These are phyloP conservation scores for Catocala fraxini DNA, from an alignment of 2,888 invertebrate genomes.

Conservation along the genomic window DNA sequence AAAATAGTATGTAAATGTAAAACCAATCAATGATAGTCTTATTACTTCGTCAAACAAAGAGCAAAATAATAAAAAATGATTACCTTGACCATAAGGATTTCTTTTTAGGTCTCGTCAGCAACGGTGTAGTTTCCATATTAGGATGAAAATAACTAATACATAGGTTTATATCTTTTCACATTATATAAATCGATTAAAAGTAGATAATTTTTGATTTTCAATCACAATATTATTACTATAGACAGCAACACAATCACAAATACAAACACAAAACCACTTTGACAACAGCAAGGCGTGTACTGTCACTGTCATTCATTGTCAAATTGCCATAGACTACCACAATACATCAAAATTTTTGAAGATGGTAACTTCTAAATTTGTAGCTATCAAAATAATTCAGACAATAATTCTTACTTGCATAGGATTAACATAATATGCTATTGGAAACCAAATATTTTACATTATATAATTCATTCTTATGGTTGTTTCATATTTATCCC, in stretches of 20 bases:
- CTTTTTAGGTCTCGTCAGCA: conserved; percentile 74
- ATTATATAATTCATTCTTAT: too few species aligned
- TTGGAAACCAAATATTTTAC: too few species aligned
- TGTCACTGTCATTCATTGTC: conserved; percentile 28
- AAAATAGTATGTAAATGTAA: conserved; percentile 44
- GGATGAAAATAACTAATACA: conserved; percentile 23
- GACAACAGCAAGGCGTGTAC: conserved; percentile 36
- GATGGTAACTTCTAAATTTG: not conserved
- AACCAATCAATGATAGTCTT: conserved; percentile 31
- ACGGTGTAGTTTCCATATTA: conserved; percentile 81
- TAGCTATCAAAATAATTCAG: too few species aligned
- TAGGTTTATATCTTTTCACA: conserved; percentile 32
- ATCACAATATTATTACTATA: conserved; percentile 23
- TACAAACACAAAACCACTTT: conserved; percentile 41
- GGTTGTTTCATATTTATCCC: too few species aligned
- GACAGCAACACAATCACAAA: conserved; percentile 13
- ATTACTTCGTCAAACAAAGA: conserved; percentile 51
- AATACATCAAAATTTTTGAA: not conserved
- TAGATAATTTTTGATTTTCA: conserved; percentile 23
- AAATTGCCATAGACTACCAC: not conserved
- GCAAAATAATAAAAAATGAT: conserved; percentile 35
- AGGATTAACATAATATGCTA: too few species aligned
- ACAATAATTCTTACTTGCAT: too few species aligned
- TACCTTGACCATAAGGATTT: conserved; percentile 85
- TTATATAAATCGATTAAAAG: conserved; percentile 23